Conservation (phyloP, 2,113 vertebrate genomes). For the Nycticryphes semicollaris region DNA sequence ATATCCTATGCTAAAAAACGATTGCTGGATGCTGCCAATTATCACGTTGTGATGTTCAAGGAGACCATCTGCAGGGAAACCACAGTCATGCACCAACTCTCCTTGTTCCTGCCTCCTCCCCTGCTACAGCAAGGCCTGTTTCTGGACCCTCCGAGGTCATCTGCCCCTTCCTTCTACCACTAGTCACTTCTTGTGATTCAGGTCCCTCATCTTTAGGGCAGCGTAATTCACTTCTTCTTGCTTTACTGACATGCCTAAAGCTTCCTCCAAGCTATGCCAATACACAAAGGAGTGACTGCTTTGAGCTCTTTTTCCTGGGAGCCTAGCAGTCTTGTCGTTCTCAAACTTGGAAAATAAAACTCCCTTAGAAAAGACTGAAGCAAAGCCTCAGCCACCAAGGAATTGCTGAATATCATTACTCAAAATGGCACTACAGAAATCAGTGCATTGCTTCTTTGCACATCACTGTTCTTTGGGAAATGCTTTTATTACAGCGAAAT, state of each 20-base stretch:
- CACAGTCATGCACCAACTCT: fast-evolving
- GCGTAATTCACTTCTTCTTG: not conserved
- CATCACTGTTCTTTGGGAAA: not conserved
- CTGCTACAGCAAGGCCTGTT: not conserved
- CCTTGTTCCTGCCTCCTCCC: not conserved
- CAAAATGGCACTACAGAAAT: not conserved
- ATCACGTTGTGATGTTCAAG: fast-evolving
- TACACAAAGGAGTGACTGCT: not conserved
- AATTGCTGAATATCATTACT: not conserved
- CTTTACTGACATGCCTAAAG: not conserved
- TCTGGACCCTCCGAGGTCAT: not conserved
- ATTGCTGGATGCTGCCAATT: not conserved
- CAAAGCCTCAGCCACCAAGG: not conserved
- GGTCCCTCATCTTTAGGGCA: not conserved
- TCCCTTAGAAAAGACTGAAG: not conserved
- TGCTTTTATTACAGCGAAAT: not conserved
- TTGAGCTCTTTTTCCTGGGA: slow-evolving; percentile 7
- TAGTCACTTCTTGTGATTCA: not conserved
- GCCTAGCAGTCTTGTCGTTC: not conserved
- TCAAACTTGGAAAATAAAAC: not conserved
- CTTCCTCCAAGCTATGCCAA: not conserved
- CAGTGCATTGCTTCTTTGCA: not conserved
- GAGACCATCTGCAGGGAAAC: not conserved
- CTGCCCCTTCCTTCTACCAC: not conserved
- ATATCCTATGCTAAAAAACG: not conserved